Base-by-base conservation (phyloP, 2,113 vertebrate genomes). In the Pleuronectes platessa region DNA sequence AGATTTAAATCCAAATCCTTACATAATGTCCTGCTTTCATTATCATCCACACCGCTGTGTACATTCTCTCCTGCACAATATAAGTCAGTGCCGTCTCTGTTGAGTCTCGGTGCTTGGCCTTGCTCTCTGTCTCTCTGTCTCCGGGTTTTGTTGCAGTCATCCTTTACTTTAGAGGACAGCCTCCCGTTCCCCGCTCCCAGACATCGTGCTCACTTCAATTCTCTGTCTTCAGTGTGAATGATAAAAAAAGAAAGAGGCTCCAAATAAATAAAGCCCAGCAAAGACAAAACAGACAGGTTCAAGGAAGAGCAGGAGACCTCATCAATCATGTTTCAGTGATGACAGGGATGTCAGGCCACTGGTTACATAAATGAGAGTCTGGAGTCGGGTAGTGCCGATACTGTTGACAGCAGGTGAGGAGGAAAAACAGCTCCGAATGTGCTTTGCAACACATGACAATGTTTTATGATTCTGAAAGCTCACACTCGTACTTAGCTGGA, bases 51-150 rank as follows among this genome's bases (percentile, higher is more conserved):
- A 42, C 40, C 13, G 40, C 40, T 67, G 85, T 80, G 42, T 77
- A 64, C 82, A 79, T 88, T 88, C 64, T 79, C 63, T 67, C 45
- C 21, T 9, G 74, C 73, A 83, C 69, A 86, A 77, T 76, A 87
- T 86, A 73, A 80, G 76, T 85, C 78, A 82, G 10, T 45, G 68
- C 71, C 68, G 72, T 72, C 78, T 78, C 56, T 81, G 72, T 31
- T 31, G 31, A 31, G 31, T 85, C 23, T 6, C 54, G 53, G 61
- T 11, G 70, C 70, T 42, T 81, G 76, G 82, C 79, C 79, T 82
- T 24, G 21, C 76, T 87, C 77, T 71, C 51, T 8, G 58, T 81
- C 76, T 87, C 77, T 71, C 51, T 8, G 58, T 81, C 68, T 73
- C 71, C 27, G 76, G 47, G n/a, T 62, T 81, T 63, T 73, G 77